phyloP scores from a whole-genome alignment of 2,113 vertebrate genomes.

The Corythoichthys haematopterus region DNA sequence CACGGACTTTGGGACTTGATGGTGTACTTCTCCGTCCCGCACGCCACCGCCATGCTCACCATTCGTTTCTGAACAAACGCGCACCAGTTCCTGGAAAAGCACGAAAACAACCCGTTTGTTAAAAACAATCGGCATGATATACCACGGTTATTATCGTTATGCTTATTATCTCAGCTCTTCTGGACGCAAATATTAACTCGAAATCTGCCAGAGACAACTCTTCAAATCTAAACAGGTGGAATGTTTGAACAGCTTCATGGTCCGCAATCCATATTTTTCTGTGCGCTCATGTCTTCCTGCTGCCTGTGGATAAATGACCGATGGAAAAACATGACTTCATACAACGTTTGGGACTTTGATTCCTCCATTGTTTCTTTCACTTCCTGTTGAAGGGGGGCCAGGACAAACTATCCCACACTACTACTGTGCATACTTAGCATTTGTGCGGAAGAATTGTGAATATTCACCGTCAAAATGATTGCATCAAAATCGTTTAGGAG shows the following conservation, averaged over 20 bases:
- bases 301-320: background rate
- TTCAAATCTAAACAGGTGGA: background rate
- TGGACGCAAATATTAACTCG: background rate
- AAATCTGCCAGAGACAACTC: background rate
- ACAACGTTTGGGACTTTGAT: background rate
- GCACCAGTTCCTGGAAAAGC: slow-evolving; percentile 8
- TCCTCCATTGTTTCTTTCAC: background rate
- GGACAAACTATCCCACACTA: background rate
- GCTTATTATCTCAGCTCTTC: background rate
- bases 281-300: background rate
- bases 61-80: slow-evolving; percentile 2
- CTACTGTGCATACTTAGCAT: background rate
- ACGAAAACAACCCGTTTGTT: too few species aligned
- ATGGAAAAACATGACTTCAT: slow-evolving; percentile 1
- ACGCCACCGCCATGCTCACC: background rate
- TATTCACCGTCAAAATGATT: background rate
- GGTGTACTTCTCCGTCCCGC: slow-evolving; percentile 6
- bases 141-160: background rate
- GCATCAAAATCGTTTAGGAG: background rate
- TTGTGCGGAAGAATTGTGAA: background rate
- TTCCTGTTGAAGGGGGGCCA: slow-evolving; percentile 4
- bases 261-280: background rate
- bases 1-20: slow-evolving; percentile 12
- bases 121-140: too few species aligned
- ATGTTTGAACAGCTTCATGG: background rate